A percentile compares a stretch with the other conserved stretches of the same genome.
These are phyloP conservation scores for Macroramphosus scolopax DNA, from an alignment of 2,797 vertebrate species.

Conservation along the genomic window DNA sequence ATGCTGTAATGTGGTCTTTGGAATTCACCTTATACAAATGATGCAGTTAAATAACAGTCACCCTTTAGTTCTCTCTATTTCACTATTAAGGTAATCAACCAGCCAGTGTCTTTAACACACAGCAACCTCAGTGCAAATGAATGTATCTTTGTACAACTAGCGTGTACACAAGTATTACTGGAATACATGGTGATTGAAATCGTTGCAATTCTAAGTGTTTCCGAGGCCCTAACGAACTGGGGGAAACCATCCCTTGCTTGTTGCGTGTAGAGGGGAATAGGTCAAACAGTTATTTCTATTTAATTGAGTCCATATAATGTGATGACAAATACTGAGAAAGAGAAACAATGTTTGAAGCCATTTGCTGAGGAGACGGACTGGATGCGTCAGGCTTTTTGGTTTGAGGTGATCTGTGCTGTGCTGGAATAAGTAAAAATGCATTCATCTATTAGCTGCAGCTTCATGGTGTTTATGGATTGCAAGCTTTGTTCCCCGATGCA, in stretches of 20 bases:
- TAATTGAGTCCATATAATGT: background rate
- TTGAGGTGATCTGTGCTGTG: constrained; percentile 20
- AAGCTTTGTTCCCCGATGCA: too few relatives aligned
- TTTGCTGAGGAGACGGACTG: background rate
- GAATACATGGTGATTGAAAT: constrained; percentile 22
- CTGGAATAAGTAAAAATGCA: background rate
- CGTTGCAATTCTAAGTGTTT: constrained; percentile 26
- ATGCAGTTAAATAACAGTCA: constrained; percentile 22
- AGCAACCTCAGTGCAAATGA: constrained; percentile 21
- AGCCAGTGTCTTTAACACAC: constrained; percentile 5
- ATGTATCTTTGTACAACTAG: constrained; percentile 6
- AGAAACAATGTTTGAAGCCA: too few relatives aligned
- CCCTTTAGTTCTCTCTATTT: constrained; percentile 10
- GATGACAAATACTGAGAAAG: constrained; percentile 35
- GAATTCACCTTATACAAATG: background rate
- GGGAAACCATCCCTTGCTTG: constrained; percentile 2
- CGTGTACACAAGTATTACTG: constrained; percentile 12
- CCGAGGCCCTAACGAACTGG: background rate
- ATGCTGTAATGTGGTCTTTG: constrained; percentile 23
- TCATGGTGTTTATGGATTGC: too few relatives aligned
- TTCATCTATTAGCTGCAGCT: too few relatives aligned
- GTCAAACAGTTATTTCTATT: background rate
- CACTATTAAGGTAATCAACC: constrained; percentile 5
- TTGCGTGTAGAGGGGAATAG: constrained; percentile 3
- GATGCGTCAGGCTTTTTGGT: constrained; percentile 12